Conservation (phyloP, 1,140 invertebrate species). For the Pseudomyrmex flavicornis region DNA sequence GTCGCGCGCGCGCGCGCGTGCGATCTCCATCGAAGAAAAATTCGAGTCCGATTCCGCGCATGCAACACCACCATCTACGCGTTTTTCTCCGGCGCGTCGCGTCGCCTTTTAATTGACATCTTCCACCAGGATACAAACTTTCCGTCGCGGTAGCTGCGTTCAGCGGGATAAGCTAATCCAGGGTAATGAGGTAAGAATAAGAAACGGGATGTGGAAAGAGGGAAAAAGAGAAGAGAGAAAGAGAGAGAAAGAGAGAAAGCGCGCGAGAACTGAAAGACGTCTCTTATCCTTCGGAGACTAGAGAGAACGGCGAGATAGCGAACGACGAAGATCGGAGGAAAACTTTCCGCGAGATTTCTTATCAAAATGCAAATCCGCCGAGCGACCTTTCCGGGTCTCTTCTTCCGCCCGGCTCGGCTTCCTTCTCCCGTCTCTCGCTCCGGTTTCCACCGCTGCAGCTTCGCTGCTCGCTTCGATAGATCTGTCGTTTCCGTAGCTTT, state of each 20-base stretch:
- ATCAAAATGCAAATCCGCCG: conserved; percentile 85
- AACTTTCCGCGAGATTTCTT: conserved; percentile 84
- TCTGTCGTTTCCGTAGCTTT: conserved; percentile 70
- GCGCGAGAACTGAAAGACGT: conserved; percentile 32
- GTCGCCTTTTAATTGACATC: conserved; percentile 62
- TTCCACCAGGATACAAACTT: conserved; percentile 24
- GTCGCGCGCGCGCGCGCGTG: not conserved
- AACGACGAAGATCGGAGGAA: conserved; percentile 71
- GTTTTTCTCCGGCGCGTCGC: conserved; percentile 11
- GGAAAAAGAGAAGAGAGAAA: conserved; percentile 8
- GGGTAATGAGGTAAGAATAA: conserved; percentile 84
- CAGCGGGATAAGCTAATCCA: conserved; percentile 79
- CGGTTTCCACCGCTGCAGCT: conserved; percentile 22
- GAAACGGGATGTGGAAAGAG: conserved; percentile 64
- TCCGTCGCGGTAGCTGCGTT: conserved; percentile 6
- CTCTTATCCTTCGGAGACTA: conserved; percentile 46
- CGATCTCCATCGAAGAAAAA: conserved; percentile 22
- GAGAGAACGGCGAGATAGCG: conserved; percentile 64
- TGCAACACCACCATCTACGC: not conserved
- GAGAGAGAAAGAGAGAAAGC: conserved; percentile 10
- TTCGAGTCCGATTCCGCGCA: conserved; percentile 10
- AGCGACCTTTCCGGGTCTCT: conserved; percentile 72
- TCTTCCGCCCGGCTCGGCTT: conserved; percentile 54
- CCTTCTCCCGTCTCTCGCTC: conserved; percentile 57
- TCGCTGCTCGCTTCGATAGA: conserved; percentile 67